Conservation (phyloP, 2,113 vertebrate species). For the Haplochromis burtoni region DNA sequence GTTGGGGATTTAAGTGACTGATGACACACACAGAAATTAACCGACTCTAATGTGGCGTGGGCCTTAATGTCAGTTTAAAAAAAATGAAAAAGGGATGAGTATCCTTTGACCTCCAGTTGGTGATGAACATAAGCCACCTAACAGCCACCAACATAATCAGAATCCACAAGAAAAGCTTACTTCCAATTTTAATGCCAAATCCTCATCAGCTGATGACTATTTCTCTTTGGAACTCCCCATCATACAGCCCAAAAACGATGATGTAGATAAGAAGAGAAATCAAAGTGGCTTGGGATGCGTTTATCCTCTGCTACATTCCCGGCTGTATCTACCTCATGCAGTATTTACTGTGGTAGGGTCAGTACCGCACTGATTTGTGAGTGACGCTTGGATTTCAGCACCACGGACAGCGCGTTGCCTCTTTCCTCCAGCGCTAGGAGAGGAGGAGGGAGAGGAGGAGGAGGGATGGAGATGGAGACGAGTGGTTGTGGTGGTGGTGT, state of each 20-base stretch:
- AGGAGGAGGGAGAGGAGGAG: neutral
- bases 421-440: neutral
- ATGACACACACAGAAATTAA: conserved; percentile 39
- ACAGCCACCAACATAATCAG: neutral
- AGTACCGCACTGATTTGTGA: conserved; percentile 59
- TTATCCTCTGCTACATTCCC: neutral
- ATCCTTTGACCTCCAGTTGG: neutral
- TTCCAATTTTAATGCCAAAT: neutral
- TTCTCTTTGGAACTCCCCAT: neutral
- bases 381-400: conserved; percentile 69
- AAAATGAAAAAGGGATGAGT: neutral
- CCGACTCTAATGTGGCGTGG: neutral
- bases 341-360: conserved; percentile 37
- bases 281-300: neutral
- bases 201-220: neutral
- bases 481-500: conserved; percentile 6
- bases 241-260: neutral
- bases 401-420: conserved; percentile 62
- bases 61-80: neutral
- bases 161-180: neutral
- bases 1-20: conserved; percentile 42
- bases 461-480: neutral
- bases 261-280: neutral
- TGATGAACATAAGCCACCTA: neutral
- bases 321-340: conserved; percentile 42